These are phyloP conservation scores for Drosophila guanche DNA, from an alignment of 1,140 invertebrate genomes.

Conservation along the genomic window DNA sequence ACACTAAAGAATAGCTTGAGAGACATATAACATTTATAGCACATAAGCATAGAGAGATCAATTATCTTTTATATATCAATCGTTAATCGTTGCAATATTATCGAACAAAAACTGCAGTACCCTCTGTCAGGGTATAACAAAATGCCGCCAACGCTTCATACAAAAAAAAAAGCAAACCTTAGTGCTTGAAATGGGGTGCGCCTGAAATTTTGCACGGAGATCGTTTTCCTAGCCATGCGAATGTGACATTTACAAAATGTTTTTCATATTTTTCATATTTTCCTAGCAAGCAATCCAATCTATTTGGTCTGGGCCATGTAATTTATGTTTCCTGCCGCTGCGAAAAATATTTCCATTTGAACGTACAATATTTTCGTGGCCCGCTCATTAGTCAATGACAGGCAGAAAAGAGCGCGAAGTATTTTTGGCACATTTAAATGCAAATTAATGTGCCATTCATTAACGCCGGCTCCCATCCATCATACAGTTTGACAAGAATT, in stretches of 20 bases:
- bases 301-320: conserved; percentile 39
- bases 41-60: no score
- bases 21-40: no score
- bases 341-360: conserved; percentile 40
- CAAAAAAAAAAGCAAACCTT: conserved; percentile 11
- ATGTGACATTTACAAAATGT: conserved; percentile 53
- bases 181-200: conserved; percentile 33
- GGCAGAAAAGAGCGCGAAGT: conserved; percentile 44
- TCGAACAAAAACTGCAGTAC: background rate
- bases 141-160: conserved; percentile 14
- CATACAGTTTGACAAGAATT: conserved; percentile 38
- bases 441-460: conserved; percentile 55
- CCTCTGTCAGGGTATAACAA: background rate
- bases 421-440: conserved; percentile 55
- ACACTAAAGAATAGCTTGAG: background rate
- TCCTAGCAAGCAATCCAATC: conserved; percentile 22
- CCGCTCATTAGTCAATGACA: conserved; percentile 52
- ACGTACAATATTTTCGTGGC: conserved; percentile 35
- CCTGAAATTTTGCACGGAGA: conserved; percentile 38
- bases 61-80: no score
- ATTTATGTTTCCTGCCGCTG: conserved; percentile 51
- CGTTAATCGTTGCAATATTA: background rate
- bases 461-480: conserved; percentile 38
- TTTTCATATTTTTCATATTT: conserved; percentile 47
- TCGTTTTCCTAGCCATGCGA: conserved; percentile 45